Base-by-base conservation (phyloP, 2,888 invertebrate genomes). In the Leptogaster cylindrica region DNA sequence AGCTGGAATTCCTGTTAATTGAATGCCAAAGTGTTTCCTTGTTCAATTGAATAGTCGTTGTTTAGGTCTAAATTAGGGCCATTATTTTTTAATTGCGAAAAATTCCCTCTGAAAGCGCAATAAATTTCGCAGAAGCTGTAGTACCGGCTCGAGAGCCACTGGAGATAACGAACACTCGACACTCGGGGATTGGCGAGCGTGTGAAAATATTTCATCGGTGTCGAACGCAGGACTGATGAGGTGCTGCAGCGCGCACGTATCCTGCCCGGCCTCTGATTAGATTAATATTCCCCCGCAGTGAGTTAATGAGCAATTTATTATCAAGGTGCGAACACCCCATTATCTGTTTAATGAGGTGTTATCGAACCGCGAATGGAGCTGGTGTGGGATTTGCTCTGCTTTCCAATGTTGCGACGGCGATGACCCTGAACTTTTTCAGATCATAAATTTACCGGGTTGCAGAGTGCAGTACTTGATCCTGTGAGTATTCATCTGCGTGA, bases 11-110 rank as follows among this genome's bases (percentile, higher is more conserved):
- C 72, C 72, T 73, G 72, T 72, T 73, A 73, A 73, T 73, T 72
- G 73, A 73, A 73, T 72, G 71, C 71, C 71, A 71, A 73, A 73
- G 72, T 72, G 72, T 68, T 72, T 72, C 71, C 72, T 70, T 72
- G 70, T 70, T 73, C 72, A 72, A 73, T 70, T 73, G 71, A 68
- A 73, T 72, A 72, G 70, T 68, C 71, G 71, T 70, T 72, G 71
- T 69, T 72, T 61, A 61, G 44, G 16, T 61, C 44, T 44, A 61
- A 61, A 61, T 61, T 61, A 61, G 61, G 44, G 61, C 44, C 28
- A 41, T 44, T 61, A 61, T 61, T 44, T 44, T 44, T 44, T 41
- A 44, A 44, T 44, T 41, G 61, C 28, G 27, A 61, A 31, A 55
- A 55, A 36, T 55, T 5, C 36, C 16, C 23, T 18, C 31, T 36